phyloP scores from a whole-genome alignment of 2,113 vertebrate species.

The Orycteropus afer region DNA sequence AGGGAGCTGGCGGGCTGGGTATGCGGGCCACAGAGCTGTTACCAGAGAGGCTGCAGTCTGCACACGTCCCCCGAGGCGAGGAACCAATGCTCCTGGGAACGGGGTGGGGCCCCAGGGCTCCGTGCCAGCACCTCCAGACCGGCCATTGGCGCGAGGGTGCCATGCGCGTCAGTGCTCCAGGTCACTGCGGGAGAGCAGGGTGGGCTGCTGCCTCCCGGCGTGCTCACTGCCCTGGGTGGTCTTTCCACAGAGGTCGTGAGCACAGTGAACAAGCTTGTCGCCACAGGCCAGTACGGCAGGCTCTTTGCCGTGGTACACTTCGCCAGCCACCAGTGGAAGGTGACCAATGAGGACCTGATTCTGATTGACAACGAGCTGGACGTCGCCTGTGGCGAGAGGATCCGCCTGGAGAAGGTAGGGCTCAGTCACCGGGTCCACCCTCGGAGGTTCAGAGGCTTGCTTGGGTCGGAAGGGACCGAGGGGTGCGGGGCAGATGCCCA shows the following conservation, averaged over 20 bases:
- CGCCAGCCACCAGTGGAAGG: conserved; percentile 93
- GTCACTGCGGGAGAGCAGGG: background rate
- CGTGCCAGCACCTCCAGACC: too few species aligned
- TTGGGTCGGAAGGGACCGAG: too few species aligned
- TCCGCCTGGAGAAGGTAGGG: conserved; percentile 92
- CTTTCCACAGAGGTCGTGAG: conserved; percentile 85
- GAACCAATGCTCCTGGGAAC: background rate
- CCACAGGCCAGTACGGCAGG: conserved; percentile 83
- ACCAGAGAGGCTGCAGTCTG: fast-evolving
- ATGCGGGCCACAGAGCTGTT: background rate
- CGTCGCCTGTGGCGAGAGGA: conserved; percentile 89
- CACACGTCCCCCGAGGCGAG: fast-evolving
- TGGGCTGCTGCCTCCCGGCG: fast-evolving
- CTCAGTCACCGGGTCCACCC: too few species aligned
- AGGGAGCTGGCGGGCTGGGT: fast-evolving
- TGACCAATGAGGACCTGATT: conserved; percentile 92
- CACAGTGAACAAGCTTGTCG: conserved; percentile 88
- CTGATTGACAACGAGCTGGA: conserved; percentile 88
- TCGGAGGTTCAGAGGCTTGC: too few species aligned
- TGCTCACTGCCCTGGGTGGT: fast-evolving
- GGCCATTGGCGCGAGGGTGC: too few species aligned
- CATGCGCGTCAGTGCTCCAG: too few species aligned
- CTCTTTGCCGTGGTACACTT: conserved; percentile 93
- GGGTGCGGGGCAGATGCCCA: too few species aligned
- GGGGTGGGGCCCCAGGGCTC: too few species aligned